Conservation (phyloP, 2,888 invertebrate genomes). For the Gymnosoma rotundatum region DNA sequence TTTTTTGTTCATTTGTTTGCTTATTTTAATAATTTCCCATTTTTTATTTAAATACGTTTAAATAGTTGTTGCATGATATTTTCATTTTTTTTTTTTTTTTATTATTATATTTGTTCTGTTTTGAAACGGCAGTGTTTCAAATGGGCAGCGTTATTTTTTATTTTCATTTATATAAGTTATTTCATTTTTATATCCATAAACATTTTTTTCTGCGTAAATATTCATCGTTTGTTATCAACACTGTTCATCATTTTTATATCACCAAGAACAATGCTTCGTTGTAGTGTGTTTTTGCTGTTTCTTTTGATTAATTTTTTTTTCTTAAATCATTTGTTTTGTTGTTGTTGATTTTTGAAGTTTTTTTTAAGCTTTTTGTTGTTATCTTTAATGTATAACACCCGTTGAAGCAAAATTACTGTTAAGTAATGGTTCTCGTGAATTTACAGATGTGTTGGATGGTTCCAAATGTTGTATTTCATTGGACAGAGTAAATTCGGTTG, state of each 20-base stretch:
- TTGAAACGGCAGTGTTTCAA: constrained; percentile 68
- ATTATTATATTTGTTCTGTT: constrained; percentile 36
- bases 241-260: background rate
- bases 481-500: constrained; percentile 79
- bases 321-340: background rate
- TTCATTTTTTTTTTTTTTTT: constrained; percentile 33
- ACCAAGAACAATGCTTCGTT: constrained; percentile 27
- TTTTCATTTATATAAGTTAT: constrained; percentile 14
- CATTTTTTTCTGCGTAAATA: background rate
- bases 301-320: background rate
- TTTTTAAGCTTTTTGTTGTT: too few species aligned
- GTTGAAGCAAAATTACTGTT: constrained; percentile 80
- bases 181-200: background rate
- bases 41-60: constrained; percentile 6
- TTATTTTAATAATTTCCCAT: constrained; percentile 27
- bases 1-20: constrained; percentile 1
- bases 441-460: constrained; percentile 81
- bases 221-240: background rate
- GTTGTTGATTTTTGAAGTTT: background rate
- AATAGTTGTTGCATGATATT: constrained; percentile 23
- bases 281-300: constrained; percentile 2
- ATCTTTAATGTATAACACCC: constrained; percentile 74
- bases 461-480: constrained; percentile 77
- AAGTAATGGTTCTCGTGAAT: constrained; percentile 86
- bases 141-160: constrained; percentile 64